Percentiles rank a stretch among this genome's conserved stretches.
Conservation (phyloP, 2,797 vertebrate genomes). For the Tympanoctomys barrerae region DNA sequence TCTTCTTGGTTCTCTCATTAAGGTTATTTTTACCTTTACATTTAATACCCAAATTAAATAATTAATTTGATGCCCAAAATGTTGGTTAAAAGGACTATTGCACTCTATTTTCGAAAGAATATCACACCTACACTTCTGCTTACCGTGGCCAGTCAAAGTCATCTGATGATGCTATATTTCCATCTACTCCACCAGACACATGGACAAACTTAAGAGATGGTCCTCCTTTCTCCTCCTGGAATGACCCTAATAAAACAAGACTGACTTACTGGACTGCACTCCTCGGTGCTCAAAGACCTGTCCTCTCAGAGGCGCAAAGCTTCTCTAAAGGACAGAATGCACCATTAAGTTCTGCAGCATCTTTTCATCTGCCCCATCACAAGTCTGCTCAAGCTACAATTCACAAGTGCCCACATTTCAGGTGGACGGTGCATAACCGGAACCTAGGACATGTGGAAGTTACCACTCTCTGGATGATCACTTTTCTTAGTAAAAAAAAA, state of each 20-base stretch:
- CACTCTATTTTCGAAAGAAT: conserved; percentile 44
- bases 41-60: conserved; percentile 26
- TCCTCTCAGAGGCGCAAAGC: background rate
- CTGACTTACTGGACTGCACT: background rate
- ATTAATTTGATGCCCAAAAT: conserved; percentile 30
- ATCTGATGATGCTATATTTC: conserved; percentile 94
- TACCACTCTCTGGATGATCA: background rate
- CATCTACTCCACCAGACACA: conserved; percentile 94
- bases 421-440: background rate
- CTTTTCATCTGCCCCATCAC: background rate
- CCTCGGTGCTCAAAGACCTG: background rate
- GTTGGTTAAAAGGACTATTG: background rate
- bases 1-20: background rate
- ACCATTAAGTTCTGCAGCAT: background rate
- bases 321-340: background rate
- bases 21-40: conserved; percentile 1
- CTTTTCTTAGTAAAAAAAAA: background rate
- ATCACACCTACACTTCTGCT: conserved; percentile 20
- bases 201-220: conserved; percentile 92
- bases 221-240: conserved; percentile 93
- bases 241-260: conserved; percentile 90
- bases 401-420: background rate
- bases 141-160: conserved; percentile 99
- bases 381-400: background rate
- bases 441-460: background rate